phyloP scores from a whole-genome alignment of 2,888 invertebrate genomes.

The Spatulosminthurus flaviceps region DNA sequence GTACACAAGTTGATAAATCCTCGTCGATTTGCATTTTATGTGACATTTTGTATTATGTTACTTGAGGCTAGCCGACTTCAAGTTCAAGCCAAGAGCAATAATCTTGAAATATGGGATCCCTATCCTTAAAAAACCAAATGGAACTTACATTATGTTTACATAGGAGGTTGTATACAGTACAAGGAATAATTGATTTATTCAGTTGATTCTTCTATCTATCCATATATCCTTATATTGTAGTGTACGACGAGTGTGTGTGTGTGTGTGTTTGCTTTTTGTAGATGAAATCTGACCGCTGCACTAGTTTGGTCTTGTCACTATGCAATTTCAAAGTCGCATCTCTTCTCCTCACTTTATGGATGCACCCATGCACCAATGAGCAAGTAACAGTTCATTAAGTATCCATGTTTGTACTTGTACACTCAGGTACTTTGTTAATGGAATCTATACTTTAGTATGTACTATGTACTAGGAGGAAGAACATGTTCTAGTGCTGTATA shows the following conservation, averaged over 20 bases:
- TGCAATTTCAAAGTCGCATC: neutral
- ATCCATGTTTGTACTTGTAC: too few relatives aligned
- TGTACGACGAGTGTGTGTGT: too few relatives aligned
- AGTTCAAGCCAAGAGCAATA: constrained; percentile 14
- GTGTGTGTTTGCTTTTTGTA: too few relatives aligned
- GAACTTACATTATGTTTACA: neutral
- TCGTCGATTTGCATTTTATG: constrained; percentile 32
- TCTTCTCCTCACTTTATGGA: neutral
- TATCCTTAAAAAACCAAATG: neutral
- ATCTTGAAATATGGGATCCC: constrained; percentile 18
- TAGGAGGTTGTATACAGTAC: neutral
- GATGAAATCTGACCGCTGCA: neutral
- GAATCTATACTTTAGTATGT: too few relatives aligned
- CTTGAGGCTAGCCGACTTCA: constrained; percentile 6
- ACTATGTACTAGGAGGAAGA: too few relatives aligned
- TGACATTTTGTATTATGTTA: constrained; percentile 32
- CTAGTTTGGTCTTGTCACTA: constrained; percentile 5
- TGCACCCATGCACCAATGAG: too few relatives aligned
- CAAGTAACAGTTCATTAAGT: too few relatives aligned
- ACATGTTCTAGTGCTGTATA: too few relatives aligned
- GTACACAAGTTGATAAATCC: constrained; percentile 25
- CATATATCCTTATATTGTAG: too few relatives aligned
- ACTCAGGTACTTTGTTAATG: too few relatives aligned
- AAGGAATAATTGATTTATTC: constrained; percentile 13
- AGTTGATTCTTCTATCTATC: neutral